Percentiles rank a stretch among this genome's conserved stretches.
Evolutionary conservation across 2,888 invertebrate species (phyloP).

Genomic region (Ischnura elegans): DNA sequence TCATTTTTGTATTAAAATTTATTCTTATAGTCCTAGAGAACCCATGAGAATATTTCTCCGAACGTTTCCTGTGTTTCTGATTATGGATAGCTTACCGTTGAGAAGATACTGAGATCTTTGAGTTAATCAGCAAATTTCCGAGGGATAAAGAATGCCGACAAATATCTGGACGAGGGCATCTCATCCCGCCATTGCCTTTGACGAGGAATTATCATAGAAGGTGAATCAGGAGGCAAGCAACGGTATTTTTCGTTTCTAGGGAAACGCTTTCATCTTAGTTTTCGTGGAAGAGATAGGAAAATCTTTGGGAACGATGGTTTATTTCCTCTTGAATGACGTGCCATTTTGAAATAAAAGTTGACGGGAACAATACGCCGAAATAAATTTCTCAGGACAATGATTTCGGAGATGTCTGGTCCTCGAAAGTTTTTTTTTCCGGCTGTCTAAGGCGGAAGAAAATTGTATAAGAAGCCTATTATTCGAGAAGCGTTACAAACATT

Average conservation of each 20-base stretch:
- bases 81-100: not conserved
- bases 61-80: not conserved
- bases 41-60: not conserved
- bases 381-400: not conserved
- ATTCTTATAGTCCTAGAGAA: not conserved
- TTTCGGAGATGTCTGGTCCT: not conserved
- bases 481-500: not conserved
- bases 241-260: constrained; percentile 37
- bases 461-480: not conserved
- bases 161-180: constrained; percentile 50
- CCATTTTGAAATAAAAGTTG: not conserved
- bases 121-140: constrained; percentile 15
- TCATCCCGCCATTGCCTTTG: constrained; percentile 26
- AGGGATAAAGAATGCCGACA: constrained; percentile 45
- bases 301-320: constrained; percentile 22
- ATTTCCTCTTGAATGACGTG: not conserved
- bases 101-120: constrained; percentile 27
- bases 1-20: too few relatives aligned
- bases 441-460: not conserved
- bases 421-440: not conserved
- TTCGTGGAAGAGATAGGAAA: constrained; percentile 9
- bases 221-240: not conserved
- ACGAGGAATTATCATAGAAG: constrained; percentile 46
- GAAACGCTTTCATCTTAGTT: constrained; percentile 11
- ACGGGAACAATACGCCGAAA: not conserved